Percentiles rank a stretch among this genome's conserved stretches.
Evolutionary conservation across 2,113 vertebrate species (phyloP).

Genomic region (Hypomesus transpacificus): DNA sequence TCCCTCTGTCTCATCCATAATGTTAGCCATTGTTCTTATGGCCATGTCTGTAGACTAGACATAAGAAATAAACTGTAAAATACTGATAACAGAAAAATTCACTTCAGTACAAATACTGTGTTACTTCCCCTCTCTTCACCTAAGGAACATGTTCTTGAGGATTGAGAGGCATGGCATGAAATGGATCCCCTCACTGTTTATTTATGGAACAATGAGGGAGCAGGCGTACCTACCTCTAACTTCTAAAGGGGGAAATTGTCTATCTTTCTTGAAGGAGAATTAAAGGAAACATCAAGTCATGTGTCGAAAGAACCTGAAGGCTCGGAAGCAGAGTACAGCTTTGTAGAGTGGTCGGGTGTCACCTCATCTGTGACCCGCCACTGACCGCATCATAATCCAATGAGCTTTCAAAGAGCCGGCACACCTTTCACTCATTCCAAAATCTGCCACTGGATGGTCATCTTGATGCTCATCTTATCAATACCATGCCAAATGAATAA

Average conservation of each 20-base stretch:
- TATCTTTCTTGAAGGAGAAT: conserved; percentile 42
- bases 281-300: conserved; percentile 47
- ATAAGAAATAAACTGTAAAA: too few species aligned
- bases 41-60: too few species aligned
- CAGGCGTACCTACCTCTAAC: conserved; percentile 58
- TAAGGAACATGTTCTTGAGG: neutral
- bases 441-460: too few species aligned
- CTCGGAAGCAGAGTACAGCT: conserved; percentile 56
- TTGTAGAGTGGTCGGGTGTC: conserved; percentile 67
- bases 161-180: conserved; percentile 47
- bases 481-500: neutral
- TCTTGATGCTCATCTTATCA: too few species aligned
- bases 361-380: conserved; percentile 31
- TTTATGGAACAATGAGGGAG: conserved; percentile 64
- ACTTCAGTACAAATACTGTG: too few species aligned
- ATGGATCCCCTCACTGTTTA: conserved; percentile 55
- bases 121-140: neutral
- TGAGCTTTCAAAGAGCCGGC: conserved; percentile 18
- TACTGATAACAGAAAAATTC: too few species aligned
- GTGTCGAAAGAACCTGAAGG: conserved; percentile 60
- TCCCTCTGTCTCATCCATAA: too few species aligned
- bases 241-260: conserved; percentile 49
- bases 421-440: neutral
- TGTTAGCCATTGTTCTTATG: too few species aligned
- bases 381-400: conserved; percentile 21